Percentiles rank a stretch among this genome's conserved stretches.
These are phyloP conservation scores for Rhinoptilus africanus DNA, from an alignment of 2,113 vertebrate genomes.

Conservation along the genomic window DNA sequence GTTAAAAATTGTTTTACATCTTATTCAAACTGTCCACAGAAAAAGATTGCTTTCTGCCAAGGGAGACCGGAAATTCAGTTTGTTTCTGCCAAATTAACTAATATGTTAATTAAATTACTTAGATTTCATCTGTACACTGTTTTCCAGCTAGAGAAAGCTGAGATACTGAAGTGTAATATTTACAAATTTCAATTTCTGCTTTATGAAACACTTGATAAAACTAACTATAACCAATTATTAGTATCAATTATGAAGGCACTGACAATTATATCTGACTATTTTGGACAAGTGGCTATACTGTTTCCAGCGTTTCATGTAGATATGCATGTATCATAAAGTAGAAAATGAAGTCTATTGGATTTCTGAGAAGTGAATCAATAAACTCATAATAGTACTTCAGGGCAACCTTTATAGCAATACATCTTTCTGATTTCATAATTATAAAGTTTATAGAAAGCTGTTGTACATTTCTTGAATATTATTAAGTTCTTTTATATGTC, in stretches of 20 bases:
- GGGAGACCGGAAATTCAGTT: neutral
- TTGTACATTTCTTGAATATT: neutral
- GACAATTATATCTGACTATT: neutral
- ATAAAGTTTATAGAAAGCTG: neutral
- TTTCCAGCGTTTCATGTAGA: neutral
- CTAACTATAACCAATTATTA: neutral
- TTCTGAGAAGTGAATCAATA: neutral
- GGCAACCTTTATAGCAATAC: neutral
- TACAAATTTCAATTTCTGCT: neutral
- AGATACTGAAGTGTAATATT: neutral
- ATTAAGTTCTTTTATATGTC: neutral
- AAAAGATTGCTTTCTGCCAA: neutral
- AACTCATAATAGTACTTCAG: neutral
- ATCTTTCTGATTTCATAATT: neutral
- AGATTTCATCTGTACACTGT: neutral
- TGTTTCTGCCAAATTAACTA: neutral
- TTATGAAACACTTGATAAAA: neutral
- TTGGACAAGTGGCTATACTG: neutral
- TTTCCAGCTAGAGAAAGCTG: neutral
- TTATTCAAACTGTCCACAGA: neutral
- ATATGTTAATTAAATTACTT: neutral
- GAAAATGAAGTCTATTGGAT: neutral
- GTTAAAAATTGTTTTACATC: neutral
- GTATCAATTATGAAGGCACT: neutral
- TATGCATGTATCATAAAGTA: neutral